phyloP scores from a whole-genome alignment of 2,113 vertebrate species.

The Rhodinocichla rosea region DNA sequence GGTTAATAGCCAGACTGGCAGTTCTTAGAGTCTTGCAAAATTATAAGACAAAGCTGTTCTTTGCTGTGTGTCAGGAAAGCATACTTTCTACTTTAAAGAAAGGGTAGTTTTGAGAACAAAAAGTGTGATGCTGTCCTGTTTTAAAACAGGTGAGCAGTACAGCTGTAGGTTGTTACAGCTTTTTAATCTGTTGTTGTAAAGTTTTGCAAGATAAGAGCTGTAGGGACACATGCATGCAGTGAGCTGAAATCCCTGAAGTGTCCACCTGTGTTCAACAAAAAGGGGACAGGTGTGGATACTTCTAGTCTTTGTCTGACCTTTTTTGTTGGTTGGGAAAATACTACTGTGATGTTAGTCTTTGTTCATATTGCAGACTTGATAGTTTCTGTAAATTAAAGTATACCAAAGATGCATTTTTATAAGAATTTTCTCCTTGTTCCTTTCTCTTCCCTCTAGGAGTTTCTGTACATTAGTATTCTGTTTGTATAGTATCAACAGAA shows the following conservation, averaged over 20 bases:
- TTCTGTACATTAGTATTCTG: background rate
- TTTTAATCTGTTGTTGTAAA: background rate
- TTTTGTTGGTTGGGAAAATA: background rate
- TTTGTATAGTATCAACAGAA: background rate
- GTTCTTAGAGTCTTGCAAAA: background rate
- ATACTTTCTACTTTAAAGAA: background rate
- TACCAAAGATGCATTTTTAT: background rate
- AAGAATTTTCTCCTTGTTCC: background rate
- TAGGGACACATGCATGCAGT: background rate
- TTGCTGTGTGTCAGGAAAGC: background rate
- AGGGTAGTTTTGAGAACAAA: background rate
- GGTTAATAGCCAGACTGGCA: background rate
- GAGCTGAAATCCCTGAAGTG: background rate
- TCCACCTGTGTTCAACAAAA: background rate
- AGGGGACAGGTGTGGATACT: background rate
- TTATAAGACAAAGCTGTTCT: background rate
- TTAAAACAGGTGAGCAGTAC: background rate
- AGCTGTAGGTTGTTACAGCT: fast-evolving
- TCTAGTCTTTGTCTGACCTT: background rate
- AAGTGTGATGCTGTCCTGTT: background rate
- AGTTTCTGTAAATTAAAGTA: background rate
- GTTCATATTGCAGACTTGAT: background rate
- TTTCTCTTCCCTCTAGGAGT: background rate
- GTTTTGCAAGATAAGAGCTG: background rate
- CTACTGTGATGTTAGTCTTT: background rate